A percentile compares a stretch with the other conserved stretches of the same genome.
Evolutionary conservation across 64 coral and sea anemone genomes (phyloP).

Genomic region (Stylophora pistillata): DNA sequence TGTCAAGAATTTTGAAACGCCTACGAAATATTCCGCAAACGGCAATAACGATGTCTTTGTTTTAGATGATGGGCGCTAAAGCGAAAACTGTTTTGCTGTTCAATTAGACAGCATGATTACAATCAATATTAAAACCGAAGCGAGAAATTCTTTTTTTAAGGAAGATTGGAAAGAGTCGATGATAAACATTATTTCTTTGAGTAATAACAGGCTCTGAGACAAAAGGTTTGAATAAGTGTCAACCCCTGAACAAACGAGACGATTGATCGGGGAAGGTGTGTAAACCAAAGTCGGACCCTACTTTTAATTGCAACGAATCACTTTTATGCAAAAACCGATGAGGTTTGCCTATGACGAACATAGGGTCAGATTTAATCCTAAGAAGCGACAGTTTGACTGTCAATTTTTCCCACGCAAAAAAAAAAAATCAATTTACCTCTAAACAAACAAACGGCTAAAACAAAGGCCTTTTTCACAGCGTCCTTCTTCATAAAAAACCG

Average conservation of each 20-base stretch:
- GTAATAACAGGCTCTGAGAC: conserved; percentile 63
- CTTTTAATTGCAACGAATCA: conserved; percentile 87
- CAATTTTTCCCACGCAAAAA: conserved; percentile 56
- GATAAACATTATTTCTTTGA: conserved; percentile 43
- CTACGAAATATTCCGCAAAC: conserved; percentile 30
- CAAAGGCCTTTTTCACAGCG: conserved; percentile 60
- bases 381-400: conserved; percentile 56
- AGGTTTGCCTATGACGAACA: conserved; percentile 59
- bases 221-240: conserved; percentile 79
- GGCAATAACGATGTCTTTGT: conserved; percentile 28
- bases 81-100: conserved; percentile 1
- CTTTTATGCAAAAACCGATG: conserved; percentile 87
- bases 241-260: conserved; percentile 84
- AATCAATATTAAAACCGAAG: background rate
- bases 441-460: conserved; percentile 77
- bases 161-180: background rate
- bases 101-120: conserved; percentile 13
- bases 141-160: conserved; percentile 23
- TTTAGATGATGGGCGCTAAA: background rate
- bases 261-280: conserved; percentile 96
- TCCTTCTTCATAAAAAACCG: conserved; percentile 32
- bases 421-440: conserved; percentile 73
- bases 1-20: conserved; percentile 59
- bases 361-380: conserved; percentile 66
- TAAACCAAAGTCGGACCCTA: conserved; percentile 47